These are phyloP conservation scores for Thamnophis elegans DNA, from an alignment of 2,797 vertebrate species.

Conservation along the genomic window DNA sequence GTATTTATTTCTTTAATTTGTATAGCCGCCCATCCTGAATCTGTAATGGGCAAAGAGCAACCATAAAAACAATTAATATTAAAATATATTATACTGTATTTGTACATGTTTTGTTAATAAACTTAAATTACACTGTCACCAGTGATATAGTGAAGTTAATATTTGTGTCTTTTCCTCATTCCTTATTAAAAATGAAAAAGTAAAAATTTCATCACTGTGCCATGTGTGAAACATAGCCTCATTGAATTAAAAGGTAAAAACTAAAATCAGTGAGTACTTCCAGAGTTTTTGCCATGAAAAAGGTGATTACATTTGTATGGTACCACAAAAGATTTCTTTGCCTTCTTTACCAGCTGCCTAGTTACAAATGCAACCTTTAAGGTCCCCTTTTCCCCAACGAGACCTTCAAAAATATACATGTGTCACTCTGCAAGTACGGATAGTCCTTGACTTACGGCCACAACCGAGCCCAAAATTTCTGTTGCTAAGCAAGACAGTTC, in stretches of 20 bases:
- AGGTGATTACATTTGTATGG: neutral
- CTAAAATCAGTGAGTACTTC: neutral
- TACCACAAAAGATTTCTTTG: neutral
- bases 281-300: neutral
- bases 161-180: neutral
- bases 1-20: neutral
- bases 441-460: neutral
- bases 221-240: neutral
- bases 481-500: neutral
- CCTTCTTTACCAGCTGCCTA: neutral
- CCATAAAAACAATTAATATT: neutral
- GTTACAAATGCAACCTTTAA: constrained; percentile 12
- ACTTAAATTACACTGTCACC: neutral
- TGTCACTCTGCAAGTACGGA: constrained; percentile 26
- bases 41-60: neutral
- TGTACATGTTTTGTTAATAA: neutral
- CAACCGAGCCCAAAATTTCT: neutral
- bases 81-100: neutral
- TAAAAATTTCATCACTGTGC: neutral
- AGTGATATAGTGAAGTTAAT: neutral
- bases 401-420: constrained; percentile 24
- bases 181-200: neutral
- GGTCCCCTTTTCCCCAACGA: constrained; percentile 28
- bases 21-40: neutral
- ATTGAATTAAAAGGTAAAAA: neutral